A percentile compares a stretch with the other conserved stretches of the same genome.
These are phyloP conservation scores for Gnatocerus cornutus DNA, from an alignment of 2,888 invertebrate genomes.

Conservation along the genomic window DNA sequence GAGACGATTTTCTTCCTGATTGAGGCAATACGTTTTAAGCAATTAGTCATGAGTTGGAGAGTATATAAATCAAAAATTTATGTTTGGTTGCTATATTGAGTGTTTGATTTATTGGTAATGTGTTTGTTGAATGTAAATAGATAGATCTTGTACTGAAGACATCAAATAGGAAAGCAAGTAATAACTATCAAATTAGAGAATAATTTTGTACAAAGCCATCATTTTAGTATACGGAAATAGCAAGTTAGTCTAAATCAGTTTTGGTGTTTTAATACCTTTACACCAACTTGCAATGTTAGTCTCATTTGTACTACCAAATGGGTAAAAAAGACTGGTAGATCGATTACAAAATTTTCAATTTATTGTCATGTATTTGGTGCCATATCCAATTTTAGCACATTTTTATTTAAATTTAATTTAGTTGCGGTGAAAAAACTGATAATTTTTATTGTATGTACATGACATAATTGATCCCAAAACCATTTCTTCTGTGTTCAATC, in stretches of 20 bases:
- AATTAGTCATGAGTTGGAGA: constrained; percentile 27
- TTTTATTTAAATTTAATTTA: constrained; percentile 28
- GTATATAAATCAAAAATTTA: constrained; percentile 34
- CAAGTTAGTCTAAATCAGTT: constrained; percentile 49
- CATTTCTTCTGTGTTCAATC: constrained; percentile 48
- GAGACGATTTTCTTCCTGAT: constrained; percentile 16
- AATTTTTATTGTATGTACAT: constrained; percentile 44
- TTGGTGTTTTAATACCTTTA: constrained; percentile 63
- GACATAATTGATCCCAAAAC: constrained; percentile 40
- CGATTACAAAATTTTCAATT: constrained; percentile 45
- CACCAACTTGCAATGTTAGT: constrained; percentile 58
- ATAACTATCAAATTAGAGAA: constrained; percentile 54
- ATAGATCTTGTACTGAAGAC: constrained; percentile 58
- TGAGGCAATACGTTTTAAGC: constrained; percentile 39
- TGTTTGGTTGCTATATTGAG: constrained; percentile 1
- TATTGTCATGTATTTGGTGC: constrained; percentile 49
- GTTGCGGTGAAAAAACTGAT: constrained; percentile 22
- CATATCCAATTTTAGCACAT: constrained; percentile 43
- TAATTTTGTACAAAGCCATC: constrained; percentile 64
- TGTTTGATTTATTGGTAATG: constrained; percentile 40
- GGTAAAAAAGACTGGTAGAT: constrained; percentile 62
- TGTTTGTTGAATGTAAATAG: constrained; percentile 55
- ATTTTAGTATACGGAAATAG: constrained; percentile 63
- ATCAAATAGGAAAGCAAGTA: constrained; percentile 57
- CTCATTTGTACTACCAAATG: constrained; percentile 56